Conservation (phyloP, 2,888 invertebrate genomes). For the Coenonympha arcania region DNA sequence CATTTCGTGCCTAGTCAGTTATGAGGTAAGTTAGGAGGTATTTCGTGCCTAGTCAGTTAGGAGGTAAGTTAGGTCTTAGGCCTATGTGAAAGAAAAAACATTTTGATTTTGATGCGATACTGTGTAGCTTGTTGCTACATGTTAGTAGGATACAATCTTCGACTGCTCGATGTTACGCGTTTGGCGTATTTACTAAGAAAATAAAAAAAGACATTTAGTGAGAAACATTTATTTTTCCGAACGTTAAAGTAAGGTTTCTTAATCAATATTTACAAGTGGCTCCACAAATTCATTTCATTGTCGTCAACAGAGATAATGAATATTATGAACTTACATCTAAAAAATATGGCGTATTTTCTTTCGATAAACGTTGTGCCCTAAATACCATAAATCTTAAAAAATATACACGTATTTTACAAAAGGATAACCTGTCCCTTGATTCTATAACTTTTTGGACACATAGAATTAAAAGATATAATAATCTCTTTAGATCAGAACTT, state of each 20-base stretch:
- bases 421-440: conserved; percentile 1
- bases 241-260: conserved; percentile 20
- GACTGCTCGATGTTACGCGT: too few relatives aligned
- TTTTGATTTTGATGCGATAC: too few relatives aligned
- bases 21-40: too few relatives aligned
- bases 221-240: conserved; percentile 28
- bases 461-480: too few relatives aligned
- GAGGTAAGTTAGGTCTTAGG: too few relatives aligned
- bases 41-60: too few relatives aligned
- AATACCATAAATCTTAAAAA: conserved; percentile 21
- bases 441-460: not conserved
- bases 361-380: conserved; percentile 25
- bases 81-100: too few relatives aligned
- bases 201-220: not conserved
- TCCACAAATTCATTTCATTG: conserved; percentile 21
- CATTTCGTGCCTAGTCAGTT: too few relatives aligned
- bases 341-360: conserved; percentile 28
- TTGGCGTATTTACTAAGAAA: too few relatives aligned
- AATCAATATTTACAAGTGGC: conserved; percentile 29
- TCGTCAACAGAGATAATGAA: conserved; percentile 15
- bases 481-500: too few relatives aligned
- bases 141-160: too few relatives aligned
- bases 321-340: conserved; percentile 21
- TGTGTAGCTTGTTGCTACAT: too few relatives aligned
- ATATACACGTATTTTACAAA: conserved; percentile 24